Evolutionary conservation across 2,113 vertebrate species (phyloP), one percentile per base, ranked within the genome.

Genomic region (Eonycteris spelaea): DNA sequence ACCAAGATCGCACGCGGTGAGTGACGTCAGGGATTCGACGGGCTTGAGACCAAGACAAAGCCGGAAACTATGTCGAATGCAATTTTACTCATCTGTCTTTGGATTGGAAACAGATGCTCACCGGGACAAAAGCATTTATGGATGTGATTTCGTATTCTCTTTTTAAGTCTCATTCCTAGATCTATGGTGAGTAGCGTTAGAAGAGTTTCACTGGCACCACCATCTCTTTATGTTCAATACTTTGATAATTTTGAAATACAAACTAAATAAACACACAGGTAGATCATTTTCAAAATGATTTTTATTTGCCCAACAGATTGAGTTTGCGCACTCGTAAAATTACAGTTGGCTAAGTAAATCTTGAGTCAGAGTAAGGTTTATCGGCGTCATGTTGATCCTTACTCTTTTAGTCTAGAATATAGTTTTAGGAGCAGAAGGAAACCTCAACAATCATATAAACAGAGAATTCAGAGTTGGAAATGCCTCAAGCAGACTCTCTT

Each of bases 221-320:
- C 28, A 43, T 35, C 43, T 94, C 77, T 67, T 67, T 83, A 38
- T 38, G 51, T 53, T 86, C 18, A 28, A 83, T 51, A 85, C 75
- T 90, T 95, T 55, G 35, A 53, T 91, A 83, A 97, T 91, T 97
- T 83, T 83, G 73, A 89, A 96, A 67, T 80, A 75, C 45, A 87
- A 86, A 92, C 83, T 85, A 91, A 96, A 91, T 84, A 94, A 96
- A 98, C 87, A 96, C 79, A 79, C 26, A 84, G 89, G 59, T 53
- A 95, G 96, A 93, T 94, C 96, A 94, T 87, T 96, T 86, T 89
- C 89, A 71, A 94, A 94, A 91, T 73, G 74, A 87, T 63, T 94
- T 90, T 82, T 97, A 93, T 97, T 97, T 96, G 96, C 90, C 86
- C 40, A 89, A 91, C 91, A 95, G 96, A 97, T 91, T 96, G 96